Evolutionary conservation across 2,113 vertebrate species (phyloP).

Genomic region (Athene noctua): DNA sequence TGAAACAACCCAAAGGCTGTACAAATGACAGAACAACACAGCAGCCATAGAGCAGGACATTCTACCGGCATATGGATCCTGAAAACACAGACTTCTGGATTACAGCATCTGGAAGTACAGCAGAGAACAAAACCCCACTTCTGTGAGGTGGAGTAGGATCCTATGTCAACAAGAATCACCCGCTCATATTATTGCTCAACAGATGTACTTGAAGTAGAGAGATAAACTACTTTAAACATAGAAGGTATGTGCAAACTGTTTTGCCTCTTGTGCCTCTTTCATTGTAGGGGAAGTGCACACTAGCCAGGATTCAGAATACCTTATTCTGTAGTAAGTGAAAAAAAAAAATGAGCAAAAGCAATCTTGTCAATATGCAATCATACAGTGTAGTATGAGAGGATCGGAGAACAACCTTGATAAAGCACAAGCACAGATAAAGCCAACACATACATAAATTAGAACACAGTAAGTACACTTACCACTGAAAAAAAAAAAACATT

Average conservation of each 20-base stretch:
- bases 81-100: not conserved
- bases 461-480: not conserved
- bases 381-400: not conserved
- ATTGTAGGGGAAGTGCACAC: not conserved
- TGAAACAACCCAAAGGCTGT: not conserved
- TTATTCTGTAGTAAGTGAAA: not conserved
- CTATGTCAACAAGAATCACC: slow-evolving; percentile 12
- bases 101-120: not conserved
- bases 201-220: slow-evolving; percentile 9
- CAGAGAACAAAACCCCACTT: not conserved
- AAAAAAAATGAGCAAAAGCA: not conserved
- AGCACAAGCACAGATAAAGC: not conserved
- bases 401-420: not conserved
- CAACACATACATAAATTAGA: not conserved
- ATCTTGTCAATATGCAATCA: not conserved
- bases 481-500: not conserved
- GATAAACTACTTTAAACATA: not conserved
- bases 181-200: not conserved
- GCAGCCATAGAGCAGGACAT: not conserved
- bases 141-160: not conserved
- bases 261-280: not conserved
- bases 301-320: not conserved
- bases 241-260: not conserved
- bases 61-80: not conserved
- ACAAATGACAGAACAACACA: not conserved